Conservation (phyloP, 2,888 invertebrate genomes). For the Lordiphosa fenestrarum region DNA sequence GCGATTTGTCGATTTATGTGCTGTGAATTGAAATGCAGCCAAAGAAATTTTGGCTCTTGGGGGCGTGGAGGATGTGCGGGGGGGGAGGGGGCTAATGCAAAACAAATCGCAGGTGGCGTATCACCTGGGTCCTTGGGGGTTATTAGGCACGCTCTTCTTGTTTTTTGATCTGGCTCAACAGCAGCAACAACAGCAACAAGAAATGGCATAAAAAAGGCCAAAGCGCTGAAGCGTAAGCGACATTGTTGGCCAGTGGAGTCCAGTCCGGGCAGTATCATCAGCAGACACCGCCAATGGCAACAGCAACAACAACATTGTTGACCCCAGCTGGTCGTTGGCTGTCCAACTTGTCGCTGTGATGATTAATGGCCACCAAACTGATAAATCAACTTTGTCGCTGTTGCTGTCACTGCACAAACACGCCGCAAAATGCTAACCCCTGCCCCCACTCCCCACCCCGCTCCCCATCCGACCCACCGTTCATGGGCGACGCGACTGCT, state of each 20-base stretch:
- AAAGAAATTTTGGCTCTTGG: slow-evolving; percentile 34
- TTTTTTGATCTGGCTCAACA: too few relatives aligned
- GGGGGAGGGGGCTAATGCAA: slow-evolving; percentile 43
- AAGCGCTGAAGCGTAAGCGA: slow-evolving; percentile 69
- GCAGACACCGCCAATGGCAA: slow-evolving; percentile 3
- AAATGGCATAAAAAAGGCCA: slow-evolving; percentile 40
- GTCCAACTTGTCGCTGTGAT: slow-evolving; percentile 76
- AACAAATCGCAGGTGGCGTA: slow-evolving; percentile 47
- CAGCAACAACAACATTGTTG: slow-evolving; percentile 47
- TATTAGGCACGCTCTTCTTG: slow-evolving; percentile 19
- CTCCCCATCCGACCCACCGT: background rate
- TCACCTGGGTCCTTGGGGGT: slow-evolving; percentile 32
- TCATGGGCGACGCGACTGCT: background rate
- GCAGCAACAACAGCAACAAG: background rate
- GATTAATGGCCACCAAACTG: slow-evolving; percentile 76
- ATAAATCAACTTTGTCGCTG: slow-evolving; percentile 76
- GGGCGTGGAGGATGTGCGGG: background rate
- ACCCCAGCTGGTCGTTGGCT: slow-evolving; percentile 73
- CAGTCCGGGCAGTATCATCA: slow-evolving; percentile 11
- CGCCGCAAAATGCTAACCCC: slow-evolving; percentile 64
- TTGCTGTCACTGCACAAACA: slow-evolving; percentile 71
- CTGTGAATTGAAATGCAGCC: slow-evolving; percentile 72
- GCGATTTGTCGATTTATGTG: slow-evolving; percentile 71
- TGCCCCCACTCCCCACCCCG: slow-evolving; percentile 20
- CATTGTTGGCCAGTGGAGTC: slow-evolving; percentile 50